Percentiles rank a stretch among this genome's conserved stretches.
These are phyloP conservation scores for Sclerodermus sp. DNA, from an alignment of 2,888 invertebrate species.

Conservation along the genomic window DNA sequence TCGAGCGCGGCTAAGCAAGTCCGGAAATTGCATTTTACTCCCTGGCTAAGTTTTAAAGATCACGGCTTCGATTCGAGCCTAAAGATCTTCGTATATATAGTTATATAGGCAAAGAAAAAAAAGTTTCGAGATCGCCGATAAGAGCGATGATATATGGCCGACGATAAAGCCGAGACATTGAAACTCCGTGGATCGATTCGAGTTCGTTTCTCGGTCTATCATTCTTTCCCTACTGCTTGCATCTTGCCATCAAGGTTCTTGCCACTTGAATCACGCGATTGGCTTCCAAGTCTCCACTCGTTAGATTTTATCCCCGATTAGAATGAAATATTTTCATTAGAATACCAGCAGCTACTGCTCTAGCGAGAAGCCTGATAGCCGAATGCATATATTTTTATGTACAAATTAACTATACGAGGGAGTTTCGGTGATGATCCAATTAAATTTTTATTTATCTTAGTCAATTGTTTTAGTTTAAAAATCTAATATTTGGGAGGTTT, in stretches of 20 bases:
- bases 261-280: conserved; percentile 31
- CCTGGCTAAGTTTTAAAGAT: conserved; percentile 31
- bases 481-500: too few relatives aligned
- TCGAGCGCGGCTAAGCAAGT: conserved; percentile 11
- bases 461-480: too few relatives aligned
- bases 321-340: not conserved
- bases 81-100: conserved; percentile 19
- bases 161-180: conserved; percentile 54
- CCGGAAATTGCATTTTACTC: conserved; percentile 47
- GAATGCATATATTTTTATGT: too few relatives aligned
- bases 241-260: not conserved
- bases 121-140: conserved; percentile 48
- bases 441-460: too few relatives aligned
- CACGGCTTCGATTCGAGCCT: conserved; percentile 28
- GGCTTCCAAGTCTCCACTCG: not conserved
- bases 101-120: conserved; percentile 12
- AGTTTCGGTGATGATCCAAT: too few relatives aligned
- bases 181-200: conserved; percentile 44
- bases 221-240: conserved; percentile 20
- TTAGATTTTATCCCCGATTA: not conserved
- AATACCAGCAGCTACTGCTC: too few relatives aligned
- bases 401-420: too few relatives aligned
- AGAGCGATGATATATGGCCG: conserved; percentile 54
- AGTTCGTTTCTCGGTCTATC: conserved; percentile 36
- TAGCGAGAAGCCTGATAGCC: too few relatives aligned